phyloP scores from a whole-genome alignment of 2,797 vertebrate species.

The Aulostomus chinensis region DNA sequence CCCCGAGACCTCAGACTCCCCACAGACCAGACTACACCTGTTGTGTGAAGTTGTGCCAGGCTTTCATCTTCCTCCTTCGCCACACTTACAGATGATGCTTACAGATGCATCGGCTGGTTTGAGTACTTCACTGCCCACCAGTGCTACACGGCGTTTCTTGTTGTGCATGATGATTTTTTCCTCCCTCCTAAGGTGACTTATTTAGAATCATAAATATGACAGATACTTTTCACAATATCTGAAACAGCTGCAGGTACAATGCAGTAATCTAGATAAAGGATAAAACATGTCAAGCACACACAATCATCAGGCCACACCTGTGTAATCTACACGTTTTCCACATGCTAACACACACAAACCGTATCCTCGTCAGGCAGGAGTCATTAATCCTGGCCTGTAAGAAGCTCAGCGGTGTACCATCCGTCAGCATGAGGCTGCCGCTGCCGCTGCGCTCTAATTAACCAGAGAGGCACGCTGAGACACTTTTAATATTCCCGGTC shows the following conservation, averaged over 20 bases:
- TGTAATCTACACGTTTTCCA: constrained; percentile 3
- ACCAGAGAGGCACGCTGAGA: constrained; percentile 58
- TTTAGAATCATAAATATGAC: constrained; percentile 47
- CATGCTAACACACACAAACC: constrained; percentile 12
- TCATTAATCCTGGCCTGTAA: constrained; percentile 64
- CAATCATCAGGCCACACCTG: constrained; percentile 27
- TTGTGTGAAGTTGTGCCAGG: constrained; percentile 45
- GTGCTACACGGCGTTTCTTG: constrained; percentile 10
- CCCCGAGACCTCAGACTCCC: constrained; percentile 39
- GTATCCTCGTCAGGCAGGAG: constrained; percentile 32
- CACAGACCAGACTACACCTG: constrained; percentile 46
- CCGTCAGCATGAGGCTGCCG: constrained; percentile 54
- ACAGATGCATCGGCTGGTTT: constrained; percentile 27
- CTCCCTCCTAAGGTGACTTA: background rate
- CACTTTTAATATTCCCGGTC: constrained; percentile 64
- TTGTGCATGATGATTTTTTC: background rate
- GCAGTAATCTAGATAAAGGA: constrained; percentile 28
- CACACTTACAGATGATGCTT: constrained; percentile 22
- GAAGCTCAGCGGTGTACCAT: constrained; percentile 52
- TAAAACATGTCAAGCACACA: constrained; percentile 20
- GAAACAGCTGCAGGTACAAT: constrained; percentile 33
- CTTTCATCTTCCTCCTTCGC: constrained; percentile 37
- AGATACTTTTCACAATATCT: background rate
- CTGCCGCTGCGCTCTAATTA: constrained; percentile 69
- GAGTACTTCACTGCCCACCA: constrained; percentile 13